Base-by-base conservation (phyloP, 2,888 invertebrate species). In the Mimumesa dahlbomi region DNA sequence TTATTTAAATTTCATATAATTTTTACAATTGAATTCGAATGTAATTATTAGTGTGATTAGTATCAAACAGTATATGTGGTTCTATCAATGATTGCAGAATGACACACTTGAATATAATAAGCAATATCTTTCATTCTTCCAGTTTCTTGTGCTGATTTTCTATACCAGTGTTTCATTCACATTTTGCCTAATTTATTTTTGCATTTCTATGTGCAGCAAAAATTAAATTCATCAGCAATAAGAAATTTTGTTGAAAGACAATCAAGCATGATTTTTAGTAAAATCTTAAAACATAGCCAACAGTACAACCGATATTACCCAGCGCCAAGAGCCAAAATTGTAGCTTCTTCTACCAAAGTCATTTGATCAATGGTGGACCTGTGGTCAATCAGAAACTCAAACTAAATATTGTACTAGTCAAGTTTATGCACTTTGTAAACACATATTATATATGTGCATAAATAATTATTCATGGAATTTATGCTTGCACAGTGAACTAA, bases 291-390 rank as follows among this genome's bases (percentile, higher is more conserved):
- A 69, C 29, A 40, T 66, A 58, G 75, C 40, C 13, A 40, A 43
- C 11, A 19, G 16, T 52, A 57, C 43, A 67, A 59, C 68, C 71
- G 65, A 78, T 79, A 82, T 88, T 88, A 88, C 88, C 88, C 87
- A 84, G 86, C 82, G 83, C 86, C 88, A 80, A 88, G 87, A 80
- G 88, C 87, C 85, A 89, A 85, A 82, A 89, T 85, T 61, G 87
- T 87, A 82, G 89, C 87, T 84, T 87, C 88, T 79, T 88, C 82
- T 83, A 89, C 83, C 85, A 89, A 82, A 82, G 83, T 88, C 86
- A 89, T 81, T 82, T 87, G 85, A 59, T 88, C 84, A 81, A 86
- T 61, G 63, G 69, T 75, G 76, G 79, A 87, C 86, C 88, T 89
- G 86, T 68, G 53, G 52, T 63, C 34, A 74, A 73, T 59, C 49